Evolutionary conservation across 2,888 invertebrate genomes (phyloP), one percentile per base, ranked within the genome.

Genomic region (Lasioglossum calceatum): DNA sequence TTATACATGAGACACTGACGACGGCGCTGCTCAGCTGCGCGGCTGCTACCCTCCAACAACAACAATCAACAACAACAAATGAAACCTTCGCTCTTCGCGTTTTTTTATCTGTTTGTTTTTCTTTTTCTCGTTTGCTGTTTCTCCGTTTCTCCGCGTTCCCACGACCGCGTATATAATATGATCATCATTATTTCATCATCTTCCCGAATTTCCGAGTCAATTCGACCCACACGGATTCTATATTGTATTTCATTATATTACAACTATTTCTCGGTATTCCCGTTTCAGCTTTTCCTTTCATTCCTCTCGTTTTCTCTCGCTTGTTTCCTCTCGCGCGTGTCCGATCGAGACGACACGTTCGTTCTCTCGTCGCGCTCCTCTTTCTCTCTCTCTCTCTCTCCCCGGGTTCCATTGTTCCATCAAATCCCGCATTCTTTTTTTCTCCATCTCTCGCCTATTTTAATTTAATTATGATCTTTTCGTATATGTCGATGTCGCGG

Each of bases 401-500:
- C 42, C 71, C 42, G 71, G 71, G 10, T 42, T 71, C 23, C 70
- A 36, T 36, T 23, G 39, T 39, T 39, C 39, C 36, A 23, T 70
- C 70, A 23, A 58, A 70, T 70, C 70, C 36, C 70, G 70, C 70
- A 16, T 39, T 70, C 70, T 12, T 70, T 12, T 12, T 39, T 4
- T 39, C 70, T 70, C 70, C 27, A n/a, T n/a, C 42, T 71, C 71
- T 85, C 61, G 71, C 73, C 74, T 71, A 71, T 71, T 87, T 87
- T 82, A 88, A 89, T 88, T 88, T 39, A 42, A 89, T 91, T 74
- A 74, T 90, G 91, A 93, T 92, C 87, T 90, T 89, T 90, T 89
- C 87, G 89, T 85, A 85, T 76, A 85, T 88, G 90, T 88, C 91
- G 91, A 92, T 93, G 90, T 90, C 91, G 91, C 92, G 93, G 91